A percentile compares a stretch with the other conserved stretches of the same genome.
These are phyloP conservation scores for Babylonia areolata DNA, from an alignment of 1,140 invertebrate genomes.

Conservation along the genomic window DNA sequence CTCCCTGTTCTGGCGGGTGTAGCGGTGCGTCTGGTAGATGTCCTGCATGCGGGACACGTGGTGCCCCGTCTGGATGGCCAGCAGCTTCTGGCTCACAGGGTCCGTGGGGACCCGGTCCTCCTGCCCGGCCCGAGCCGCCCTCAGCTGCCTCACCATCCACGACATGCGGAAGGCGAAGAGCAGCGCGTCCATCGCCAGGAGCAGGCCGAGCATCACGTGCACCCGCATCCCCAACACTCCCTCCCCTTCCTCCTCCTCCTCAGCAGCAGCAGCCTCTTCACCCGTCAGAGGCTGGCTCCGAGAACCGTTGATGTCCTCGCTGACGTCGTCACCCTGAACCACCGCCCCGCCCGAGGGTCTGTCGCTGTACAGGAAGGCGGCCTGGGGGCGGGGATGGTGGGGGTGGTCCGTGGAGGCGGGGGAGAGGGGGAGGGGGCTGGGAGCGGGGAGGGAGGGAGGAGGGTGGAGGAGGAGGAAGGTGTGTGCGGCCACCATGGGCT, in stretches of 20 bases:
- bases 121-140: conserved; percentile 55
- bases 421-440: not conserved
- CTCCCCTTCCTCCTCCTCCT: not conserved
- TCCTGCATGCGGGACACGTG: conserved; percentile 45
- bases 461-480: not conserved
- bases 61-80: conserved; percentile 65
- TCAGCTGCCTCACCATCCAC: conserved; percentile 55
- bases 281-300: not conserved
- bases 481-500: conserved; percentile 30
- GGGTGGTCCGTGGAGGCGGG: not conserved
- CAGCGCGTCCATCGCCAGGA: conserved; percentile 61
- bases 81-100: conserved; percentile 61
- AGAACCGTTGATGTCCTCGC: not conserved
- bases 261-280: not conserved
- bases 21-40: conserved; percentile 59
- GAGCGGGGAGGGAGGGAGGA: not conserved
- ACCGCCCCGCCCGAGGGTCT: not conserved
- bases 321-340: not conserved
- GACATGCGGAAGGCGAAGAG: conserved; percentile 62
- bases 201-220: conserved; percentile 60
- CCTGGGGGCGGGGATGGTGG: not conserved
- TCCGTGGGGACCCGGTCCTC: conserved; percentile 65
- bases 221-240: conserved; percentile 1
- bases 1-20: conserved; percentile 54
- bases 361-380: conserved; percentile 1